These are phyloP conservation scores for Anagyrus pseudococci DNA, from an alignment of 2,888 invertebrate genomes.

Conservation along the genomic window DNA sequence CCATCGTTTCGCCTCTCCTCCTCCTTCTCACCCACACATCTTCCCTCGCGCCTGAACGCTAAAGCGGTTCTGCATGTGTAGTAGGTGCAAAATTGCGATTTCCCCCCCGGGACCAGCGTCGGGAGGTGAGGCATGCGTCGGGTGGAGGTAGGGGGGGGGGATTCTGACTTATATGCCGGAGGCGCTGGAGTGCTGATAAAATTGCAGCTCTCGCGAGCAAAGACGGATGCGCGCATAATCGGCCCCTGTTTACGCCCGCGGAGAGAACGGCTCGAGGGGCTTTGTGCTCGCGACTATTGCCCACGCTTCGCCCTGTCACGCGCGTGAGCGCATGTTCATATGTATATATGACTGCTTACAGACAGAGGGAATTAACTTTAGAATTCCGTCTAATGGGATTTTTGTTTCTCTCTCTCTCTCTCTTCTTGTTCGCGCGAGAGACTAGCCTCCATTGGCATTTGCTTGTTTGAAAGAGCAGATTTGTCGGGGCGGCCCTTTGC, in stretches of 20 bases:
- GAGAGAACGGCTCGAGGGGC: neutral
- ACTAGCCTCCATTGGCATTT: too few relatives aligned
- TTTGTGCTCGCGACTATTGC: neutral
- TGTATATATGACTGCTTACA: neutral
- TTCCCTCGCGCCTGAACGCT: neutral
- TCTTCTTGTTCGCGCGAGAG: too few relatives aligned
- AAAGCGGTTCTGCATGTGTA: too few relatives aligned
- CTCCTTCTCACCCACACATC: neutral
- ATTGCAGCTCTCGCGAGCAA: neutral
- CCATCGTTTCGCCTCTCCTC: neutral
- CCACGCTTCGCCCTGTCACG: neutral
- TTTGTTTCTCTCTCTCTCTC: too few relatives aligned
- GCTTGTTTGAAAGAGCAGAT: too few relatives aligned
- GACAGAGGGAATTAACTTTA: too few relatives aligned
- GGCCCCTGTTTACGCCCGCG: neutral
- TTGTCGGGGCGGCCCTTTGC: too few relatives aligned
- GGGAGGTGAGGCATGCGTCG: too few relatives aligned
- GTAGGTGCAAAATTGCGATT: constrained; percentile 28
- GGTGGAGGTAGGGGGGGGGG: neutral
- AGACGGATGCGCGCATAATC: constrained; percentile 14
- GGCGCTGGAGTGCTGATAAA: constrained; percentile 13
- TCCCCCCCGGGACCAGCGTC: neutral
- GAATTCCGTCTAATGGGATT: too few relatives aligned
- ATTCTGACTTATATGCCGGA: constrained; percentile 5
- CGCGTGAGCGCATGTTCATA: neutral